Percentiles rank a stretch among this genome's conserved stretches.
Conservation (phyloP, 2,797 vertebrate genomes). For the Synanceia verrucosa region DNA sequence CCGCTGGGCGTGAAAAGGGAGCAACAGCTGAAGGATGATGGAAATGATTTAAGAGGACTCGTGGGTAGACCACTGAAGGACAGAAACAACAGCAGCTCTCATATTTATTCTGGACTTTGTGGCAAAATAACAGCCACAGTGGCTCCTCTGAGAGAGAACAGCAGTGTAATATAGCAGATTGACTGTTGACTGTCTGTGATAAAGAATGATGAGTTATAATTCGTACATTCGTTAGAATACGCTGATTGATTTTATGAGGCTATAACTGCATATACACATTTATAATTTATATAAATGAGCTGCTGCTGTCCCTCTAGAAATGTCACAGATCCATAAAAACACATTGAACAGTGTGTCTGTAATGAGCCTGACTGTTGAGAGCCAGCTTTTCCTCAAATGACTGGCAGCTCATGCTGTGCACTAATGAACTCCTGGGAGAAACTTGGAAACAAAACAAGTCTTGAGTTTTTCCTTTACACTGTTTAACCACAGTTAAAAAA, state of each 20-base stretch:
- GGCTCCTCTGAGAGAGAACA: not conserved
- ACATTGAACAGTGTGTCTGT: not conserved
- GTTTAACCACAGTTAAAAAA: not conserved
- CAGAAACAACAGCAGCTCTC: conserved; percentile 17
- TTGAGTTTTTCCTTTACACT: not conserved
- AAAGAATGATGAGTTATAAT: not conserved
- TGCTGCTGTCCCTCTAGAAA: not conserved
- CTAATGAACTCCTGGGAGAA: not conserved
- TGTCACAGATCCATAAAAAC: conserved; percentile 11
- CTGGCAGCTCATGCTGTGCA: conserved; percentile 15
- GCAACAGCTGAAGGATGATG: conserved; percentile 30
- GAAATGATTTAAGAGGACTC: conserved; percentile 22
- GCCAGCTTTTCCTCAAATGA: not conserved
- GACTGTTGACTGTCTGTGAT: not conserved
- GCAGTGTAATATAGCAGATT: not conserved
- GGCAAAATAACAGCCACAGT: conserved; percentile 1
- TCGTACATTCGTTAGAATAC: not conserved
- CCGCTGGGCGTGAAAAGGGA: not conserved
- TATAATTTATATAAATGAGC: not conserved
- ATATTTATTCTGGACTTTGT: conserved; percentile 2
- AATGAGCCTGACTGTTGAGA: not conserved
- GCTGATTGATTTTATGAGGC: not conserved
- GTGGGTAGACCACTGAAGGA: conserved; percentile 3
- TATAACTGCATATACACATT: not conserved
- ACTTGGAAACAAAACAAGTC: not conserved